Conservation (phyloP, 2,113 vertebrate species). For the Ammodramus savannarum region DNA sequence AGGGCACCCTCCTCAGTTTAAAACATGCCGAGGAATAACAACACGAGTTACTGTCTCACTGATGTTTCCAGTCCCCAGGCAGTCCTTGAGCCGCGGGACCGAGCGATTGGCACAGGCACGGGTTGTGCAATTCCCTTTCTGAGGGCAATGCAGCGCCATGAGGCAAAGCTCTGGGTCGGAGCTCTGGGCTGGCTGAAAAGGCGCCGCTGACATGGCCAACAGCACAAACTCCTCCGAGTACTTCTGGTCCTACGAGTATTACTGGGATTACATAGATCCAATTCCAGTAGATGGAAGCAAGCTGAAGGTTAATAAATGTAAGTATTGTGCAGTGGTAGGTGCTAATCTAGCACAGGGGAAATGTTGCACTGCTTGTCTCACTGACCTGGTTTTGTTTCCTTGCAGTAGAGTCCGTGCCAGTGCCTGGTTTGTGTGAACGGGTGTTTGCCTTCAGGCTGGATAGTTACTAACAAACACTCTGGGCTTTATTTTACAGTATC, state of each 20-base stretch:
- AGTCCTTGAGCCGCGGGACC: slow-evolving; percentile 34
- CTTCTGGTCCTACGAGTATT: slow-evolving; percentile 81
- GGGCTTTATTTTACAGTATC: not conserved
- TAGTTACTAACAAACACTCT: not conserved
- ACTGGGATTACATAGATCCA: slow-evolving; percentile 86
- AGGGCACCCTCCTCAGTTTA: not conserved
- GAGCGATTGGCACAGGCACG: not conserved
- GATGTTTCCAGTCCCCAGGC: not conserved
- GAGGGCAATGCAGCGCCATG: not conserved
- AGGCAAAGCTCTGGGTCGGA: not conserved
- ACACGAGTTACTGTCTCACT: not conserved
- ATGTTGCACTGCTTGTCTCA: not conserved
- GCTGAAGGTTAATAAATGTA: slow-evolving; percentile 87
- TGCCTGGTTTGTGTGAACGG: not conserved
- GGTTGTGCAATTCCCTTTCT: not conserved
- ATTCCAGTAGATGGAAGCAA: slow-evolving; percentile 84
- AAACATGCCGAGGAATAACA: not conserved
- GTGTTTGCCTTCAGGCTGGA: not conserved
- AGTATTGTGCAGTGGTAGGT: slow-evolving; percentile 59
- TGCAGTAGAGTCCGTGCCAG: not conserved
- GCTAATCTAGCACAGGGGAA: not conserved
- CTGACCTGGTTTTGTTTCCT: not conserved
- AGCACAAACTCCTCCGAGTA: slow-evolving; percentile 61
- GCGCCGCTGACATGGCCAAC: slow-evolving; percentile 56
- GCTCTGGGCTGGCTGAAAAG: slow-evolving; percentile 18